These are phyloP conservation scores for Allacma fusca DNA, from an alignment of 2,888 invertebrate species.

Conservation along the genomic window DNA sequence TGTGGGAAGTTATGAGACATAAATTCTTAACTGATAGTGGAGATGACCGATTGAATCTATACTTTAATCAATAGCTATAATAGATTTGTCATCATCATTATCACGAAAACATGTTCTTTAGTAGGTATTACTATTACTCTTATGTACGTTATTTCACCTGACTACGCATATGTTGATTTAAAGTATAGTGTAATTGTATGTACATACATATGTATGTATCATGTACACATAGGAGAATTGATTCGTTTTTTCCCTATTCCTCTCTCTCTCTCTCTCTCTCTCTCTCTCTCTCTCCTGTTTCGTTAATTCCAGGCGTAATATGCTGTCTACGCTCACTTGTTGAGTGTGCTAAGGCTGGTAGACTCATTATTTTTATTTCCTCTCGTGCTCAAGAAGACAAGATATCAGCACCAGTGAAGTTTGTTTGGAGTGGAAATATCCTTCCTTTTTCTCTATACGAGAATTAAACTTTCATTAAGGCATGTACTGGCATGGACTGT, in stretches of 20 bases:
- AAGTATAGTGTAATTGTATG: too few relatives aligned
- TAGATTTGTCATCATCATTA: constrained; percentile 45
- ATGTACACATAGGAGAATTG: too few relatives aligned
- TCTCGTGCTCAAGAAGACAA: constrained; percentile 39
- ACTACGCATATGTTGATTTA: too few relatives aligned
- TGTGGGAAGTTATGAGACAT: background rate
- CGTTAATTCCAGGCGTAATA: background rate
- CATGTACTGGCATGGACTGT: background rate
- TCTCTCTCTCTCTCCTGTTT: background rate
- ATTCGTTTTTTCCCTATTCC: background rate
- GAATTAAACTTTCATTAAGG: constrained; percentile 18
- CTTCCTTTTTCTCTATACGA: constrained; percentile 9
- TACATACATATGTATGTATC: too few relatives aligned
- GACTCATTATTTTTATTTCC: constrained; percentile 44
- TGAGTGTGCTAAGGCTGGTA: constrained; percentile 19
- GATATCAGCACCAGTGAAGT: background rate
- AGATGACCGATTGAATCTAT: constrained; percentile 37
- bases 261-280: background rate
- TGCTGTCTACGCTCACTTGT: background rate
- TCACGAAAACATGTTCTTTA: constrained; percentile 42
- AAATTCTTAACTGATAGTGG: background rate
- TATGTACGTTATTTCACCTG: too few relatives aligned
- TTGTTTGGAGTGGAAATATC: constrained; percentile 8
- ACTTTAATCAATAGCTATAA: constrained; percentile 40
- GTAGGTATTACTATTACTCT: constrained; percentile 6